Conservation (phyloP, 2,888 invertebrate species). For the Lissonota sp. region DNA sequence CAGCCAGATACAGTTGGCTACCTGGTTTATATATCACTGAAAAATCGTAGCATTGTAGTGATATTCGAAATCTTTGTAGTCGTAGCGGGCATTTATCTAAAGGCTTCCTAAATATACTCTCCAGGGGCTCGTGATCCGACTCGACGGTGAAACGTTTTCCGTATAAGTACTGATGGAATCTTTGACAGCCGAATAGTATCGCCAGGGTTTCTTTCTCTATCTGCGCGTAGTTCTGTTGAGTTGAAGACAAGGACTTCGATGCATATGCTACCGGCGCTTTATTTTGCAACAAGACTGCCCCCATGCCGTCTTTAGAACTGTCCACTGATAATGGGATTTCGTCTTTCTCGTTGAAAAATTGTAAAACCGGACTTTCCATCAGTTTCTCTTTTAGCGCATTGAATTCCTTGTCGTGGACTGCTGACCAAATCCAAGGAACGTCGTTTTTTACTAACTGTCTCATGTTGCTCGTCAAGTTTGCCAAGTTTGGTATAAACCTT, state of each 20-base stretch:
- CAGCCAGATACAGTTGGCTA: conserved; percentile 49
- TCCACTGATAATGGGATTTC: conserved; percentile 60
- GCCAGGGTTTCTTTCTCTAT: conserved; percentile 73
- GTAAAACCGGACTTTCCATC: conserved; percentile 50
- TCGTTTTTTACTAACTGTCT: conserved; percentile 70
- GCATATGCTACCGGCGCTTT: conserved; percentile 69
- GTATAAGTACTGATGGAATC: conserved; percentile 71
- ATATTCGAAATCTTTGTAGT: conserved; percentile 53
- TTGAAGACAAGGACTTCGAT: conserved; percentile 68
- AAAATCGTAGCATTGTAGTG: conserved; percentile 49
- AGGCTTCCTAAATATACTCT: conserved; percentile 69
- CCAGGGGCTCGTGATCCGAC: conserved; percentile 72
- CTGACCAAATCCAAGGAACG: conserved; percentile 69
- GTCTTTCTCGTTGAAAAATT: conserved; percentile 44
- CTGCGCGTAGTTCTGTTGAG: conserved; percentile 71
- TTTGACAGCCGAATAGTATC: conserved; percentile 67
- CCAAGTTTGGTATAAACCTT: conserved; percentile 72
- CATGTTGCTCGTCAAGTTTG: conserved; percentile 61
- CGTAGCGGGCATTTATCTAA: conserved; percentile 40
- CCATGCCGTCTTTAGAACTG: conserved; percentile 57
- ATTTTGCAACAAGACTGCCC: conserved; percentile 69
- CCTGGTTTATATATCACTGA: conserved; percentile 50
- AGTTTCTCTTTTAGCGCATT: conserved; percentile 64
- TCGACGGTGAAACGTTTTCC: conserved; percentile 68
- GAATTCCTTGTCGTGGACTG: conserved; percentile 69